A percentile compares a stretch with the other conserved stretches of the same genome.
phyloP scores from a whole-genome alignment of 2,113 vertebrate genomes.

The Salvelinus alpinus region DNA sequence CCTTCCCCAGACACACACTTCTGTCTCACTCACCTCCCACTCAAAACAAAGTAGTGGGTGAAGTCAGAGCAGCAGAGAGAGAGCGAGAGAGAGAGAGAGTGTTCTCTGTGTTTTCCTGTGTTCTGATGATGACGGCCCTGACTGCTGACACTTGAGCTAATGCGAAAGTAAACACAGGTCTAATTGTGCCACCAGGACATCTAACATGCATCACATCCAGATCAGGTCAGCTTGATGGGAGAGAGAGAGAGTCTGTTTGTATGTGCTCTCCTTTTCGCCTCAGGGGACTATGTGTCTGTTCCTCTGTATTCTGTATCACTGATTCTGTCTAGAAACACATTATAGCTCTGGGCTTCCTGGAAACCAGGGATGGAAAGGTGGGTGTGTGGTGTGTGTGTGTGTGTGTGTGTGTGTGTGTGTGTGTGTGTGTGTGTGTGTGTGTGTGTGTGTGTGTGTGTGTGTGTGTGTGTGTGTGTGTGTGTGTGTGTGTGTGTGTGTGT shows the following conservation, averaged over 20 bases:
- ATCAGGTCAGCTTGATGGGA: constrained; percentile 37
- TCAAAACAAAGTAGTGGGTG: not conserved
- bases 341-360: constrained; percentile 24
- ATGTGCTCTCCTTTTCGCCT: constrained; percentile 14
- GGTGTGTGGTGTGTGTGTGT: not conserved
- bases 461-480: too few relatives aligned
- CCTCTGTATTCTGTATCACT: too few relatives aligned
- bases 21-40: not conserved
- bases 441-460: too few relatives aligned
- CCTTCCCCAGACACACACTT: constrained; percentile 8
- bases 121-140: constrained; percentile 47
- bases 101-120: constrained; percentile 24
- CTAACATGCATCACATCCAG: constrained; percentile 43
- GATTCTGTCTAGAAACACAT: constrained; percentile 15
- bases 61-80: not conserved
- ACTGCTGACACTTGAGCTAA: constrained; percentile 56
- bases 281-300: constrained; percentile 33
- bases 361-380: too few relatives aligned
- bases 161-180: constrained; percentile 43
- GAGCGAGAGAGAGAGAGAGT: constrained; percentile 3
- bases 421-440: too few relatives aligned
- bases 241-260: not conserved
- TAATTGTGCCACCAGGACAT: constrained; percentile 26
- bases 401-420: too few relatives aligned
- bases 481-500: not conserved